Evolutionary conservation across 2,888 invertebrate genomes (phyloP).

Genomic region (Catonia carolina): DNA sequence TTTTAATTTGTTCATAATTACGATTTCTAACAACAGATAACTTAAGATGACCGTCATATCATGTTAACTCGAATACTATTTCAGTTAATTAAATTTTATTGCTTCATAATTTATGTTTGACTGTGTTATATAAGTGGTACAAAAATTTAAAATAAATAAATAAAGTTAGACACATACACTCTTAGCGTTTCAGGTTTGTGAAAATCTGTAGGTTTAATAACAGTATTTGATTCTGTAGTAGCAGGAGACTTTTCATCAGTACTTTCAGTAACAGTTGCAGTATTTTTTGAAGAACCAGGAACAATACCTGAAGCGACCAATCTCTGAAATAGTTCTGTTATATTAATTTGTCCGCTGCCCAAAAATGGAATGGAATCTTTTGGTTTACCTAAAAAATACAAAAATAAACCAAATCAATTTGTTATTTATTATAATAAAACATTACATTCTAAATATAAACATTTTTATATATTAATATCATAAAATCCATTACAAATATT

Average conservation of each 20-base stretch:
- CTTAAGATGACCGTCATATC: too few species aligned
- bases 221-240: too few species aligned
- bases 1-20: too few species aligned
- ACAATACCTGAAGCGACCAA: slow-evolving; percentile 80
- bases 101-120: too few species aligned
- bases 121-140: too few species aligned
- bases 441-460: neutral
- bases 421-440: neutral
- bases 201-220: slow-evolving; percentile 44
- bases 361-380: neutral
- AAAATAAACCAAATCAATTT: neutral
- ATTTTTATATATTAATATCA: too few species aligned
- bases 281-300: slow-evolving; percentile 39
- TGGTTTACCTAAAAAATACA: neutral
- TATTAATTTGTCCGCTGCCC: slow-evolving; percentile 46
- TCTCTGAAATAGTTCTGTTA: slow-evolving; percentile 77
- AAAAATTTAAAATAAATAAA: too few species aligned
- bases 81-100: too few species aligned
- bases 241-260: neutral
- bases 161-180: slow-evolving; percentile 54
- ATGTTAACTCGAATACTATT: too few species aligned
- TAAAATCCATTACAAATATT: too few species aligned
- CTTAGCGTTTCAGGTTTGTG: slow-evolving; percentile 65
- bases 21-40: too few species aligned
- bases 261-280: slow-evolving; percentile 12